phyloP scores from a whole-genome alignment of 2,113 vertebrate genomes.

The Salvelinus sp. region DNA sequence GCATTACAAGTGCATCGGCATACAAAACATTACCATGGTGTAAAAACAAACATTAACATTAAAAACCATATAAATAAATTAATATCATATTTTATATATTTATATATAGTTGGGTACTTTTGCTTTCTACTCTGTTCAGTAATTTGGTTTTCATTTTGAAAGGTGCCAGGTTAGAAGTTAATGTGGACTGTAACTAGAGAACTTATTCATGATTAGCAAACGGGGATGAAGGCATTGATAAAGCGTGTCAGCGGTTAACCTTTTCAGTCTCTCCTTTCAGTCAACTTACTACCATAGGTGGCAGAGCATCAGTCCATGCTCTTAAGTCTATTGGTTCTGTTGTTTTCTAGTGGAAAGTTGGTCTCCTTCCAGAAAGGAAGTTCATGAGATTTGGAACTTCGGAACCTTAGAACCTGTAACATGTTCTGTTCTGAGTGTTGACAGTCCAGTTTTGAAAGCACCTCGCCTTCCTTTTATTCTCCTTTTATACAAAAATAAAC shows the following conservation, averaged over 20 bases:
- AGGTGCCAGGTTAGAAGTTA: conserved; percentile 18
- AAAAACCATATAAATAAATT: conserved; percentile 63
- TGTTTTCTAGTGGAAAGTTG: conserved; percentile 11
- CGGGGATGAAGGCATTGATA: conserved; percentile 23
- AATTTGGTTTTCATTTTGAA: conserved; percentile 48
- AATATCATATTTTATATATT: conserved; percentile 34
- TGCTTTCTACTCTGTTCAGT: conserved; percentile 41
- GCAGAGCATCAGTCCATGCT: conserved; percentile 13
- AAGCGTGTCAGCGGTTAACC: conserved; percentile 21
- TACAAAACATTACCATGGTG: conserved; percentile 24
- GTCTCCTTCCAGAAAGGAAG: conserved; percentile 27
- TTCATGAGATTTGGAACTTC: conserved; percentile 28
- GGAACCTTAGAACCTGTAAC: not conserved
- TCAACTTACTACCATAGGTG: conserved; percentile 19
- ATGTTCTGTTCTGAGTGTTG: not conserved
- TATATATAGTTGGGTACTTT: conserved; percentile 40
- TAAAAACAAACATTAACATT: conserved; percentile 44
- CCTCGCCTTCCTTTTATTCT: conserved; percentile 21
- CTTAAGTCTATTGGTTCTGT: conserved; percentile 23
- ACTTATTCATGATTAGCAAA: conserved; percentile 29
- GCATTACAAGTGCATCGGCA: conserved; percentile 38
- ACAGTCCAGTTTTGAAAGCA: conserved; percentile 23
- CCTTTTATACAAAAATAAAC: conserved; percentile 39
- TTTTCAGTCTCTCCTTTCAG: conserved; percentile 2
- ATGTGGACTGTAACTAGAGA: conserved; percentile 17